Conservation (phyloP, 2,113 vertebrate species). For the Lutjanus erythropterus region DNA sequence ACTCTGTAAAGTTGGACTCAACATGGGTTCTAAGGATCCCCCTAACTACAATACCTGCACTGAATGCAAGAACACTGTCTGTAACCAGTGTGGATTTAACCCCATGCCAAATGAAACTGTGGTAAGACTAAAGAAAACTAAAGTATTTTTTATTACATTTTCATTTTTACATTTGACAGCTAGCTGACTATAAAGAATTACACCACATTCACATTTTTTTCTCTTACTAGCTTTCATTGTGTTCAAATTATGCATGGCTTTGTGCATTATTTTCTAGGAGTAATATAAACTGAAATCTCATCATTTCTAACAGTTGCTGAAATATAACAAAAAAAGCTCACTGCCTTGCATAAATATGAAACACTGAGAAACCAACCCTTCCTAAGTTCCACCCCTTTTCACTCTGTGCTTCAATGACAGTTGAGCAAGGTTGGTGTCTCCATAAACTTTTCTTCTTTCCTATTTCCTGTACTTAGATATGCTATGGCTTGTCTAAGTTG, state of each 20-base stretch:
- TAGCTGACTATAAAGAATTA: background rate
- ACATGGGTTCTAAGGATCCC: slow-evolving; percentile 84
- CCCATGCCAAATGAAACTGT: slow-evolving; percentile 86
- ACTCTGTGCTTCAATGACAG: too few species aligned
- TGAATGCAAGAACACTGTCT: slow-evolving; percentile 92
- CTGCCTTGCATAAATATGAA: background rate
- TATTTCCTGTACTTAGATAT: too few species aligned
- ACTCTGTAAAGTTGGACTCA: slow-evolving; percentile 92
- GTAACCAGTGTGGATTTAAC: slow-evolving; percentile 96
- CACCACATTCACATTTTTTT: background rate
- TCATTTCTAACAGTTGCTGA: background rate
- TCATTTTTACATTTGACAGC: slow-evolving; percentile 50
- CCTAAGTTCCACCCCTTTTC: too few species aligned
- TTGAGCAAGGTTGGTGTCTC: too few species aligned
- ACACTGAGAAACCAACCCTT: rapidly evolving
- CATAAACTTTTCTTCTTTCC: too few species aligned
- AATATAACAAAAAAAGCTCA: background rate
- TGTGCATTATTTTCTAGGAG: background rate
- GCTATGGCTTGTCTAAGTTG: too few species aligned
- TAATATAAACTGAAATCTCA: background rate
- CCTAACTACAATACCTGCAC: slow-evolving; percentile 94
- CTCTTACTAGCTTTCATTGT: background rate
- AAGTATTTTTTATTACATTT: background rate
- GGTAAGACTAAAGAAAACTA: slow-evolving; percentile 74
- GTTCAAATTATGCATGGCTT: background rate